Conservation (phyloP, 2,888 invertebrate genomes). For the Balanococcus diminutus region DNA sequence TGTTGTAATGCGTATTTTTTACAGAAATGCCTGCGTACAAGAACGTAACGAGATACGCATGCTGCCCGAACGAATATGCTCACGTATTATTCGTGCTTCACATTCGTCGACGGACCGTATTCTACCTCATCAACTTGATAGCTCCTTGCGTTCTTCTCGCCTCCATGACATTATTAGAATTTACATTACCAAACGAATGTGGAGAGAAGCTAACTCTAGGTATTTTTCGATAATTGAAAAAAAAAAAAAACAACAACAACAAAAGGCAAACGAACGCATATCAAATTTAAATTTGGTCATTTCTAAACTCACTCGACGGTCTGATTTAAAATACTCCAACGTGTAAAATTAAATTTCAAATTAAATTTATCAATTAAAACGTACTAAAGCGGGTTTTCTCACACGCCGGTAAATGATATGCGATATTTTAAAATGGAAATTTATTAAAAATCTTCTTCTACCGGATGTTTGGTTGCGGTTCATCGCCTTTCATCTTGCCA, state of each 20-base stretch:
- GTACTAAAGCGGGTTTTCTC: no score
- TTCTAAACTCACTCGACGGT: background rate
- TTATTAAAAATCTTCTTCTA: background rate
- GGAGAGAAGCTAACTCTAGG: conserved; percentile 95
- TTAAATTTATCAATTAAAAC: no score
- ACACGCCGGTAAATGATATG: no score
- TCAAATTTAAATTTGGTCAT: background rate
- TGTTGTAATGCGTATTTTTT: conserved; percentile 57
- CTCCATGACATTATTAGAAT: conserved; percentile 96
- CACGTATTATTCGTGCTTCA: conserved; percentile 97
- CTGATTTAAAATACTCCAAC: background rate
- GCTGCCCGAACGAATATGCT: conserved; percentile 87
- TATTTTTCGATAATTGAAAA: conserved; percentile 61
- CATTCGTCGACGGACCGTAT: conserved; percentile 93
- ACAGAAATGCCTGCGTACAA: conserved; percentile 90
- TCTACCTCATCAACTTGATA: conserved; percentile 99
- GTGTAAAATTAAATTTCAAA: background rate
- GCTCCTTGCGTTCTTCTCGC: conserved; percentile 98
- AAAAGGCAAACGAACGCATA: background rate
- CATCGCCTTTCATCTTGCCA: background rate
- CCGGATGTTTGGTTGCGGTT: background rate
- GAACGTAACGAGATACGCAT: conserved; percentile 87
- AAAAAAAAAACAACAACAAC: background rate
- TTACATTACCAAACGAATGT: conserved; percentile 96
- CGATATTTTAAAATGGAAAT: background rate